Conservation (phyloP, 2,888 invertebrate species). For the Pyralis farinalis region DNA sequence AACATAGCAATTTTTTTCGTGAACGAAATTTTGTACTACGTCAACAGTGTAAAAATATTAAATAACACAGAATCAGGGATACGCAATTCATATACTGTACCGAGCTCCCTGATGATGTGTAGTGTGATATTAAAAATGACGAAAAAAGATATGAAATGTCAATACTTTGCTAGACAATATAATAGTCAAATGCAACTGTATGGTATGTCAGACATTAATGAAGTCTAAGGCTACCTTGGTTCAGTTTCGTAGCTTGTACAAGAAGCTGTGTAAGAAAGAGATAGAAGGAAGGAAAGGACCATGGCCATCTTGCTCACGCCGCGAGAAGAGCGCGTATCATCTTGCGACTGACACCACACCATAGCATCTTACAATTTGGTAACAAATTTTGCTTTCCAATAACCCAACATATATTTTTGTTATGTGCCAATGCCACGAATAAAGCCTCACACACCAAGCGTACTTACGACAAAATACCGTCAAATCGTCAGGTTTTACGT, state of each 20-base stretch:
- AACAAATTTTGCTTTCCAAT: slow-evolving; percentile 9
- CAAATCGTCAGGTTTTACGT: slow-evolving; percentile 19
- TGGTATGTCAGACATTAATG: not conserved
- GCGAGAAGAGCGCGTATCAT: slow-evolving; percentile 40
- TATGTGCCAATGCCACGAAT: slow-evolving; percentile 41
- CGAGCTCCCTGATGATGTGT: no score
- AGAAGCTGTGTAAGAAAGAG: slow-evolving; percentile 53
- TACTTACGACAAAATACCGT: slow-evolving; percentile 34
- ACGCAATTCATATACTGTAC: no score
- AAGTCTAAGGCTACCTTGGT: slow-evolving; percentile 35
- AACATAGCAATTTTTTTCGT: no score
- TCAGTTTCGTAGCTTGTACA: slow-evolving; percentile 57
- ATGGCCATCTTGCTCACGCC: slow-evolving; percentile 78
- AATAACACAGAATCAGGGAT: no score
- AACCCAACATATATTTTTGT: slow-evolving; percentile 24
- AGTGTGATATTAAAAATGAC: no score
- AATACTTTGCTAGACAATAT: no score
- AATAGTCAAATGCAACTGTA: no score
- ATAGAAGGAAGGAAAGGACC: slow-evolving; percentile 44
- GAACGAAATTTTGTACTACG: no score
- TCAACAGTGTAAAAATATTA: no score
- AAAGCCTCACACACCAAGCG: slow-evolving; percentile 51
- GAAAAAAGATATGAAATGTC: no score
- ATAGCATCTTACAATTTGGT: slow-evolving; percentile 14
- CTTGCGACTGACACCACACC: slow-evolving; percentile 48